Percentiles rank a stretch among this genome's conserved stretches.
Evolutionary conservation across 2,888 invertebrate species (phyloP).

Genomic region (Ornithoptera priamus): DNA sequence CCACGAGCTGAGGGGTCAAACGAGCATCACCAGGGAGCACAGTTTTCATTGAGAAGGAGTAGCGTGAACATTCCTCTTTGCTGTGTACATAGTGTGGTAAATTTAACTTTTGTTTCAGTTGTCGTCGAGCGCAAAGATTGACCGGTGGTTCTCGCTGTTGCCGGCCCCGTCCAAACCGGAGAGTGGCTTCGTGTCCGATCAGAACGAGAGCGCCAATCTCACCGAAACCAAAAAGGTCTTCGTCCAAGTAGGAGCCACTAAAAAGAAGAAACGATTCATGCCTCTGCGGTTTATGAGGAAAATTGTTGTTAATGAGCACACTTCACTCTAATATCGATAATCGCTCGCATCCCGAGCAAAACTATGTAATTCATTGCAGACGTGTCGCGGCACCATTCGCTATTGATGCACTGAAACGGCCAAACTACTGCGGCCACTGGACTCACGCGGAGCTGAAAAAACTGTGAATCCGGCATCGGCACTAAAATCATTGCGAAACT

Average conservation of each 20-base stretch:
- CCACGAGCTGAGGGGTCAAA: no score
- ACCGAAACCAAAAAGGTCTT: slow-evolving; percentile 84
- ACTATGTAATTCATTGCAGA: slow-evolving; percentile 1
- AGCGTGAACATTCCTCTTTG: no score
- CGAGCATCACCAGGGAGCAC: no score
- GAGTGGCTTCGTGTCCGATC: slow-evolving; percentile 87
- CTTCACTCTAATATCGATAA: slow-evolving; percentile 51
- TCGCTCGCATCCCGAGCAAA: neutral
- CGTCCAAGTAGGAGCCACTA: slow-evolving; percentile 82
- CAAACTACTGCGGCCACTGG: no score
- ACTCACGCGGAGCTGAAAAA: no score
- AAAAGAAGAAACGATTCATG: slow-evolving; percentile 85
- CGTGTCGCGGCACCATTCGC: neutral
- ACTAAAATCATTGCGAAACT: no score
- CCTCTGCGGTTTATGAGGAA: slow-evolving; percentile 86
- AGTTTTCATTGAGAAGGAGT: no score
- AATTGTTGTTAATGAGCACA: slow-evolving; percentile 80
- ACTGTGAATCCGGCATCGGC: no score
- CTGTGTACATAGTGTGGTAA: no score
- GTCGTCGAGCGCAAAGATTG: slow-evolving; percentile 88
- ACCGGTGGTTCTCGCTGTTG: slow-evolving; percentile 89
- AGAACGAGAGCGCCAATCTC: slow-evolving; percentile 81
- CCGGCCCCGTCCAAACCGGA: slow-evolving; percentile 83
- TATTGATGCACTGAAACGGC: no score
- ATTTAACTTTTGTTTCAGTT: slow-evolving; percentile 68